A percentile compares a stretch with the other conserved stretches of the same genome.
phyloP scores from a whole-genome alignment of 2,113 vertebrate species.

The Calidris pugnax region DNA sequence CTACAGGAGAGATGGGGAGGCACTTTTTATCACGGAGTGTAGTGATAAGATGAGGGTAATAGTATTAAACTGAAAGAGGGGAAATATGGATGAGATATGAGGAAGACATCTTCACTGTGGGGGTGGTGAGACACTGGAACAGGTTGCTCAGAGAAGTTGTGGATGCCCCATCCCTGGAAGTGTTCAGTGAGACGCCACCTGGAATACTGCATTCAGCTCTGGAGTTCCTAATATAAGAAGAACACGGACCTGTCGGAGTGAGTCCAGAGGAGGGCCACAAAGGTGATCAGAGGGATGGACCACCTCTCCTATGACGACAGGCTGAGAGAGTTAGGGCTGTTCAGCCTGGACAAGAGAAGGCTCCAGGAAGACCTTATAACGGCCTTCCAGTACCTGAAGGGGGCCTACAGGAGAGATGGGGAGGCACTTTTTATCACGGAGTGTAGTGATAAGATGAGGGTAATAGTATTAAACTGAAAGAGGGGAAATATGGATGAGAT shows the following conservation, averaged over 20 bases:
- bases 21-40: too few species aligned
- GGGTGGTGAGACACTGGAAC: too few species aligned
- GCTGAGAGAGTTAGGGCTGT: neutral
- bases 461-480: neutral
- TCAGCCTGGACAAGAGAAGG: neutral
- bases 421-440: neutral
- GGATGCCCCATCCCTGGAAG: too few species aligned
- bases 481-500: neutral
- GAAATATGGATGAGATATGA: too few species aligned
- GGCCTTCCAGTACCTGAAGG: neutral
- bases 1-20: too few species aligned
- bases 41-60: too few species aligned
- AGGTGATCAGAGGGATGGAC: neutral
- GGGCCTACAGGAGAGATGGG: neutral
- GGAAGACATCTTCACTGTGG: too few species aligned
- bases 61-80: too few species aligned
- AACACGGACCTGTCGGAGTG: neutral
- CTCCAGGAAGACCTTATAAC: neutral
- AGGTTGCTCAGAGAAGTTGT: too few species aligned
- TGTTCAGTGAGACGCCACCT: neutral
- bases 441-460: neutral
- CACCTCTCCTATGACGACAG: neutral
- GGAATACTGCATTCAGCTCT: neutral
- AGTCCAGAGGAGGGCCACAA: neutral
- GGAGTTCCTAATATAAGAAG: neutral